phyloP scores from a whole-genome alignment of 1,140 invertebrate species.

The Cardiocondyla obscurior region DNA sequence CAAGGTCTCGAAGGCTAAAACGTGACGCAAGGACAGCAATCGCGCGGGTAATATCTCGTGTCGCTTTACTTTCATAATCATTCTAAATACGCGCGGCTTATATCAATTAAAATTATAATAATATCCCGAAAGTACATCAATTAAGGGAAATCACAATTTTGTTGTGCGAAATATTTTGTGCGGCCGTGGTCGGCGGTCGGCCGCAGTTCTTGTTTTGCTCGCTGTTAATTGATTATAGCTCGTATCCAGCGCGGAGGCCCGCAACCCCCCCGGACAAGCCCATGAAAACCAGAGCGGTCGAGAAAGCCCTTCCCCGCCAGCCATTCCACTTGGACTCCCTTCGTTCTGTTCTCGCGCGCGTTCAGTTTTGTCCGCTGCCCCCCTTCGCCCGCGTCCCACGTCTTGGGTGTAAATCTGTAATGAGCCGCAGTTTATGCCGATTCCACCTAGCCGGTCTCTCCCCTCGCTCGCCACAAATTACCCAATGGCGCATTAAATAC shows the following conservation, averaged over 20 bases:
- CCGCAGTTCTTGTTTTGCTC: slow-evolving; percentile 76
- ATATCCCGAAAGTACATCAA: not conserved
- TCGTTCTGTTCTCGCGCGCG: slow-evolving; percentile 31
- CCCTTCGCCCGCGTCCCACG: slow-evolving; percentile 53
- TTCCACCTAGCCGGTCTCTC: slow-evolving; percentile 59
- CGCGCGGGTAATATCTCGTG: not conserved
- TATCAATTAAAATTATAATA: not conserved
- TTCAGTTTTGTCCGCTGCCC: slow-evolving; percentile 66
- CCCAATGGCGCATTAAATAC: slow-evolving; percentile 70
- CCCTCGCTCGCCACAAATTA: slow-evolving; percentile 75
- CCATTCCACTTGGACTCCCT: slow-evolving; percentile 48
- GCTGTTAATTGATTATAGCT: slow-evolving; percentile 81
- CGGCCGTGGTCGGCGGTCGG: slow-evolving; percentile 65
- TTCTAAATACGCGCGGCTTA: not conserved
- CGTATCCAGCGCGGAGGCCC: slow-evolving; percentile 71
- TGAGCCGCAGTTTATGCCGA: slow-evolving; percentile 77
- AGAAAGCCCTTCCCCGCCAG: slow-evolving; percentile 51
- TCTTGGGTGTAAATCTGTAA: slow-evolving; percentile 80
- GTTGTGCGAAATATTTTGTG: slow-evolving; percentile 79
- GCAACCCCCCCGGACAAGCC: slow-evolving; percentile 65
- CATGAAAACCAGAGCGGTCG: slow-evolving; percentile 51
- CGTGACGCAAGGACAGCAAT: slow-evolving; percentile 24
- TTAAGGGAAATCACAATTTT: too few relatives aligned
- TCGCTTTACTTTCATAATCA: not conserved
- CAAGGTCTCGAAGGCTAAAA: slow-evolving; percentile 63